phyloP scores from a whole-genome alignment of 1,140 invertebrate species.

The Aphis gossypii region DNA sequence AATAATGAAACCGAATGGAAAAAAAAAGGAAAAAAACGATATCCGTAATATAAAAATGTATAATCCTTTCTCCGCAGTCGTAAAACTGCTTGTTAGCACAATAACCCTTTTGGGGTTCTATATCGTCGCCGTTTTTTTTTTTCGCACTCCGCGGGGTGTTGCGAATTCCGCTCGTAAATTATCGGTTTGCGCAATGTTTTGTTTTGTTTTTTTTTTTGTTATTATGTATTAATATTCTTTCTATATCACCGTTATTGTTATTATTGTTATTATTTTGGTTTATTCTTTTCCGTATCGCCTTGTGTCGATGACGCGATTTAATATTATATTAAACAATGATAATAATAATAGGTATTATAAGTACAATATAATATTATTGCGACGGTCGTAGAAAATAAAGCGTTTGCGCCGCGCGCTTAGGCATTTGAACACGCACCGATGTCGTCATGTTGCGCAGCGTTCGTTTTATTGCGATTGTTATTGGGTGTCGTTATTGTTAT shows the following conservation, averaged over 20 bases:
- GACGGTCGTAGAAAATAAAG: neutral
- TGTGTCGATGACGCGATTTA: neutral
- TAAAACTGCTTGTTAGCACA: slow-evolving; percentile 53
- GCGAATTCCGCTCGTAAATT: slow-evolving; percentile 46
- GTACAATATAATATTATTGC: neutral
- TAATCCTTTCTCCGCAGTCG: slow-evolving; percentile 50
- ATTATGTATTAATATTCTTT: neutral
- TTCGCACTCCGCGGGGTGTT: slow-evolving; percentile 19
- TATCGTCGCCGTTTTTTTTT: slow-evolving; percentile 8
- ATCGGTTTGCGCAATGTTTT: slow-evolving; percentile 49
- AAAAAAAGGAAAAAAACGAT: slow-evolving; percentile 38
- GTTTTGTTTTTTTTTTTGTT: neutral
- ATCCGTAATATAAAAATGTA: slow-evolving; percentile 33
- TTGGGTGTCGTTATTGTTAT: neutral
- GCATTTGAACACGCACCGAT: slow-evolving; percentile 55
- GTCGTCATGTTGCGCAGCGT: slow-evolving; percentile 48
- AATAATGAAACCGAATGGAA: slow-evolving; percentile 34
- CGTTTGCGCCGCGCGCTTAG: slow-evolving; percentile 33
- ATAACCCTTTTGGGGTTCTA: slow-evolving; percentile 52
- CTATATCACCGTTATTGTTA: neutral
- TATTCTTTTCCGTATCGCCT: slow-evolving; percentile 6
- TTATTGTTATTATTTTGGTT: neutral
- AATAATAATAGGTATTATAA: neutral
- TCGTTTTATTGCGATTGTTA: slow-evolving; percentile 29
- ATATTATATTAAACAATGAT: neutral